phyloP scores from a whole-genome alignment of 2,888 invertebrate species.

The Drosophila niveifrons region DNA sequence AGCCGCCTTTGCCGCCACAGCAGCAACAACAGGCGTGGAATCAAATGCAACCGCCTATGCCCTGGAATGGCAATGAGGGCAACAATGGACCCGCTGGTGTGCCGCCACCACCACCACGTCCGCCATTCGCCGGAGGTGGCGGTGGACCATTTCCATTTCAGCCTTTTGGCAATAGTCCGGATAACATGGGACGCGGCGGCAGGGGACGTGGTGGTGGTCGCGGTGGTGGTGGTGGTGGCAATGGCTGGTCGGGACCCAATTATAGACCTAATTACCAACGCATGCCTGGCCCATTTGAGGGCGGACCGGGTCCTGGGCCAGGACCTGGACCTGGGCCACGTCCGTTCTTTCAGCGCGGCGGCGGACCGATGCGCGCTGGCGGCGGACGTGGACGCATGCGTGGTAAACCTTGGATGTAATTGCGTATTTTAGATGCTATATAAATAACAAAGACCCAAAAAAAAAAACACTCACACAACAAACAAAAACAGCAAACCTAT shows the following conservation, averaged over 20 bases:
- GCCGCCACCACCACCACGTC: slow-evolving; percentile 64
- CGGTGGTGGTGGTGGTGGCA: slow-evolving; percentile 68
- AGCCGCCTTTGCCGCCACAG: slow-evolving; percentile 49
- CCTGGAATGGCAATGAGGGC: slow-evolving; percentile 68
- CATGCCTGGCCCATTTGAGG: slow-evolving; percentile 66
- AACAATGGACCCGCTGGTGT: slow-evolving; percentile 47
- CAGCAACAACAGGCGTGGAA: slow-evolving; percentile 74
- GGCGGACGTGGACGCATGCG: slow-evolving; percentile 82
- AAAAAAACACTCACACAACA: slow-evolving; percentile 9
- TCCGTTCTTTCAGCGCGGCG: slow-evolving; percentile 61
- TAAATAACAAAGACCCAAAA: slow-evolving; percentile 23
- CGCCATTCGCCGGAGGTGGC: slow-evolving; percentile 44
- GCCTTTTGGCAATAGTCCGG: slow-evolving; percentile 65
- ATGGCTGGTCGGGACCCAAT: slow-evolving; percentile 66
- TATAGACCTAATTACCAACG: slow-evolving; percentile 76
- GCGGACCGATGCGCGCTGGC: slow-evolving; percentile 61
- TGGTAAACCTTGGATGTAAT: slow-evolving; percentile 84
- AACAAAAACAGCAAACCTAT: slow-evolving; percentile 21
- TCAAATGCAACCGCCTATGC: slow-evolving; percentile 68
- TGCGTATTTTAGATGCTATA: slow-evolving; percentile 61
- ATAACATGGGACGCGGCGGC: slow-evolving; percentile 65
- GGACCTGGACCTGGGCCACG: slow-evolving; percentile 72
- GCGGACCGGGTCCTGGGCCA: slow-evolving; percentile 61
- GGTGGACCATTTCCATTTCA: slow-evolving; percentile 68
- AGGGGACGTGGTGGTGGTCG: slow-evolving; percentile 75